Evolutionary conservation across 2,113 vertebrate species (phyloP).

Genomic region (Hippopotamus amphibius): DNA sequence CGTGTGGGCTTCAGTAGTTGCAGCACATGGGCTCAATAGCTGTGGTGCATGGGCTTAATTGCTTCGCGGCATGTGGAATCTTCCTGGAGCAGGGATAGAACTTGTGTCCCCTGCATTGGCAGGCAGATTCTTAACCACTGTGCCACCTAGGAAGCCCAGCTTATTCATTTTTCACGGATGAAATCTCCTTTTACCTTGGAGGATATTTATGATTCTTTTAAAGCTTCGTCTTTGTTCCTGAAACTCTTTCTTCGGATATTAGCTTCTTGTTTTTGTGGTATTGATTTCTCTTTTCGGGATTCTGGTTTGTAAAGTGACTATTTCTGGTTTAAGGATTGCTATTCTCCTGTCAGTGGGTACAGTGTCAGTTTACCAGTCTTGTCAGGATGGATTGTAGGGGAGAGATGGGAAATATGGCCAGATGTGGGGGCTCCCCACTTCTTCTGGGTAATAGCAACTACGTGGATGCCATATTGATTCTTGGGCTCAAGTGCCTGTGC

Average conservation of each 20-base stretch:
- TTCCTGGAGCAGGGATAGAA: neutral
- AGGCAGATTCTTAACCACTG: no score
- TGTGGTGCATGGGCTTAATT: no score
- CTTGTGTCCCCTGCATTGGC: no score
- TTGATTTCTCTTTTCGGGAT: conserved; percentile 5
- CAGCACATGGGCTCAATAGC: no score
- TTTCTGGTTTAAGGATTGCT: neutral
- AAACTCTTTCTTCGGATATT: neutral
- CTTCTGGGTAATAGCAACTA: neutral
- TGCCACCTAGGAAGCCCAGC: no score
- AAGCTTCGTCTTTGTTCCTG: conserved; percentile 29
- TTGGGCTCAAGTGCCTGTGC: neutral
- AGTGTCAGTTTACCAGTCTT: neutral
- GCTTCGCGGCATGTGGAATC: no score
- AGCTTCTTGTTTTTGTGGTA: neutral
- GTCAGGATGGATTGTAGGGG: neutral
- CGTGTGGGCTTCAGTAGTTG: no score
- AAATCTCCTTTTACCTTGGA: conserved; percentile 10
- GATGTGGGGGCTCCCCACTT: neutral
- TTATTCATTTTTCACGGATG: neutral
- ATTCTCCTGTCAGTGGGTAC: neutral
- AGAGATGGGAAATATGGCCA: neutral
- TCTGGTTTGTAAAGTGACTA: neutral
- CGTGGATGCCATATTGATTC: neutral
- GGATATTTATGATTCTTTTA: neutral